These are phyloP conservation scores for Chrysina gloriosa DNA, from an alignment of 2,888 invertebrate species.

Conservation along the genomic window DNA sequence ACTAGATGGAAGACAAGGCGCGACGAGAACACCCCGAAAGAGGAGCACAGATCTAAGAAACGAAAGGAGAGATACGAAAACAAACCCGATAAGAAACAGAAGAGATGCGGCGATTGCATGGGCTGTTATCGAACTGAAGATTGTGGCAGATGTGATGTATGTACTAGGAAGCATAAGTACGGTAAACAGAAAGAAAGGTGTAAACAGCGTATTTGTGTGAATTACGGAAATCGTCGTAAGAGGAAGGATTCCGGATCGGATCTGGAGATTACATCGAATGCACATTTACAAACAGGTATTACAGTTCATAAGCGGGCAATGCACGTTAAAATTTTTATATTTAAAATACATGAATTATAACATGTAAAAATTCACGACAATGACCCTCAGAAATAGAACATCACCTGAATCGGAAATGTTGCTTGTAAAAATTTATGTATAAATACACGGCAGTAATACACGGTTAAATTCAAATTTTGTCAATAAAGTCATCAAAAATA, in stretches of 20 bases:
- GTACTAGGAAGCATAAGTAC: conserved; percentile 64
- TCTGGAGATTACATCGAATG: conserved; percentile 64
- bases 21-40: conserved; percentile 55
- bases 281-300: conserved; percentile 68
- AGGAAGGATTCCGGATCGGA: conserved; percentile 61
- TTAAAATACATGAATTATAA: too few relatives aligned
- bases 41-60: conserved; percentile 56
- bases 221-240: conserved; percentile 60
- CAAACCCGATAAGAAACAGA: conserved; percentile 65
- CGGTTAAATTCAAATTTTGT: too few relatives aligned
- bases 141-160: conserved; percentile 77
- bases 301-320: too few relatives aligned
- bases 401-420: too few relatives aligned
- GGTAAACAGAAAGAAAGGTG: conserved; percentile 66
- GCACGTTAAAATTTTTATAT: too few relatives aligned
- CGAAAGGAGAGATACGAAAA: conserved; percentile 58
- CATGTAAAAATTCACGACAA: too few relatives aligned
- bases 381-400: too few relatives aligned
- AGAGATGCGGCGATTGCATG: conserved; percentile 80
- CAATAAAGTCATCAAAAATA: too few relatives aligned
- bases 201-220: conserved; percentile 67
- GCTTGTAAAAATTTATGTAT: too few relatives aligned
- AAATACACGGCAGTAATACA: too few relatives aligned
- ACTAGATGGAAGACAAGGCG: conserved; percentile 66
- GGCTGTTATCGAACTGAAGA: conserved; percentile 78